Evolutionary conservation across 2,888 invertebrate species (phyloP).

Genomic region (Cordilura impudica): DNA sequence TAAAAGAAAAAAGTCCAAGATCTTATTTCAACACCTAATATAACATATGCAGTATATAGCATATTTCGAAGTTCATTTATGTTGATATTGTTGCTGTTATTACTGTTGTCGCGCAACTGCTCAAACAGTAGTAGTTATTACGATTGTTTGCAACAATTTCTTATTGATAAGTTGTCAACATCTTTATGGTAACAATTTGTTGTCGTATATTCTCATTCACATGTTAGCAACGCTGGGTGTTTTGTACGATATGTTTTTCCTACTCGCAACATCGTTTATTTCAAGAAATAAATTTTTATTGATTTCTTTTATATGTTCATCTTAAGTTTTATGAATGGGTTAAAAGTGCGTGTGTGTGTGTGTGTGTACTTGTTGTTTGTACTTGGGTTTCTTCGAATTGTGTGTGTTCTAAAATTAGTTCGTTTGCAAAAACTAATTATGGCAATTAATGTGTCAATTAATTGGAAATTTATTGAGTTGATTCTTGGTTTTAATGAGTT

Average conservation of each 20-base stretch:
- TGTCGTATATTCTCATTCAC: not conserved
- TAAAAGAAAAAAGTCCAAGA: no score
- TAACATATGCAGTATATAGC: not conserved
- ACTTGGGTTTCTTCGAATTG: not conserved
- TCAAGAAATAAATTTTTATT: conserved; percentile 41
- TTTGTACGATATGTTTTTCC: conserved; percentile 10
- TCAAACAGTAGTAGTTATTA: conserved; percentile 55
- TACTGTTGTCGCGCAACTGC: conserved; percentile 18
- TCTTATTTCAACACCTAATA: not conserved
- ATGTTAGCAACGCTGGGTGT: conserved; percentile 8
- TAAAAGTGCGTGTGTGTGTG: not conserved
- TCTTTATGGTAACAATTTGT: conserved; percentile 59
- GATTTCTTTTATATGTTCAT: conserved; percentile 32
- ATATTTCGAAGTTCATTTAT: conserved; percentile 45
- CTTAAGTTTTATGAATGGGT: conserved; percentile 46
- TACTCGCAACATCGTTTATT: conserved; percentile 24
- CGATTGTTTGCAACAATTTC: conserved; percentile 59
- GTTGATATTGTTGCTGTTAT: conserved; percentile 25
- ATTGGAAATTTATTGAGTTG: conserved; percentile 60
- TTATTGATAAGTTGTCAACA: conserved; percentile 61
- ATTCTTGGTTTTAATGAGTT: conserved; percentile 52
- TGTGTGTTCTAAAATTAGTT: conserved; percentile 9
- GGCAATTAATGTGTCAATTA: conserved; percentile 62
- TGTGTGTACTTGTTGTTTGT: not conserved
- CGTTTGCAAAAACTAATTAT: conserved; percentile 51